These are phyloP conservation scores for Danionella cerebrum DNA, from an alignment of 2,113 vertebrate species.

Conservation along the genomic window DNA sequence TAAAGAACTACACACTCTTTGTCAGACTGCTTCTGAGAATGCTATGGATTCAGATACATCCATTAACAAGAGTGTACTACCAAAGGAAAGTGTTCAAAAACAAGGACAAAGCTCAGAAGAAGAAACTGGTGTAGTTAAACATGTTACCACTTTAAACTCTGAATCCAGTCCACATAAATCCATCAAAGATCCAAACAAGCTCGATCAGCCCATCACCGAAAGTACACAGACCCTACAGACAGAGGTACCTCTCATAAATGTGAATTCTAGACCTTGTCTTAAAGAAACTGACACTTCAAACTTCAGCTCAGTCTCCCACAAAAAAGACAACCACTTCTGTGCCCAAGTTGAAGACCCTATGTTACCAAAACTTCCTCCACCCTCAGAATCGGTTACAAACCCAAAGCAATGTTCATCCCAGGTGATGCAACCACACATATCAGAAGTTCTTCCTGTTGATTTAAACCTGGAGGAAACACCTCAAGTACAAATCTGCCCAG, in stretches of 20 bases:
- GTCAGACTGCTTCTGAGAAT: constrained; percentile 5
- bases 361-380: constrained; percentile 39
- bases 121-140: constrained; percentile 26
- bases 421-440: constrained; percentile 27
- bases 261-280: constrained; percentile 30
- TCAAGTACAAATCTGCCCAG: neutral
- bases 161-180: neutral
- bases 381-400: constrained; percentile 39
- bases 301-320: constrained; percentile 23
- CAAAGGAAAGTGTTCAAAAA: constrained; percentile 10
- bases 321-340: constrained; percentile 1
- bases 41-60: constrained; percentile 9
- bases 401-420: constrained; percentile 37
- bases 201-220: constrained; percentile 4
- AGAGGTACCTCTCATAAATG: constrained; percentile 24
- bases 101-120: neutral
- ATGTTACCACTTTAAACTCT: neutral
- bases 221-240: neutral
- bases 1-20: constrained; percentile 9
- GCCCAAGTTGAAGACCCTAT: constrained; percentile 4
- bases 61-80: neutral
- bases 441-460: constrained; percentile 13
- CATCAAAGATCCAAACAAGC: constrained; percentile 16
- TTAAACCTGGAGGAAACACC: constrained; percentile 3
- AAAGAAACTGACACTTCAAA: constrained; percentile 19